phyloP scores from a whole-genome alignment of 2,113 vertebrate genomes.

The Tragulus kanchil region DNA sequence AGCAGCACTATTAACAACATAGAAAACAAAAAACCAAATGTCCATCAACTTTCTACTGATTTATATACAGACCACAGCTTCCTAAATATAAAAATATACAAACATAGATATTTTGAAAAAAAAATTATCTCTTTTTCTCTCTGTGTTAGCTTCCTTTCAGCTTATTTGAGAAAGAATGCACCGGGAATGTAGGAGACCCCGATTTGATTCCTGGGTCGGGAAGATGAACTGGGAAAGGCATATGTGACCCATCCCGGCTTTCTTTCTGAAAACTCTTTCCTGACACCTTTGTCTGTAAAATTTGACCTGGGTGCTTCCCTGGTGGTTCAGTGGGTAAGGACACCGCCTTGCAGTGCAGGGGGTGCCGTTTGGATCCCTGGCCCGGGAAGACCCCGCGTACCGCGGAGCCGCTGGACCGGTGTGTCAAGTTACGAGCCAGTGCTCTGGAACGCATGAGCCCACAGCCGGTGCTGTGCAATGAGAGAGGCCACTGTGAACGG shows the following conservation, averaged over 20 bases:
- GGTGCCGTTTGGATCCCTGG: no score
- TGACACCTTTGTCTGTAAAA: slow-evolving; percentile 43
- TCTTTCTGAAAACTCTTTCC: not conserved
- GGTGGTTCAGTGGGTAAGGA: no score
- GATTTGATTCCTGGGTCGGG: not conserved
- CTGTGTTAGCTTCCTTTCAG: no score
- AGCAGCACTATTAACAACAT: not conserved
- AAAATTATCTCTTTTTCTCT: no score
- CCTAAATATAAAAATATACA: not conserved
- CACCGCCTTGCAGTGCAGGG: no score
- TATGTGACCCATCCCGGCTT: not conserved
- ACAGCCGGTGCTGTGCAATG: no score
- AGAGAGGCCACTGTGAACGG: no score
- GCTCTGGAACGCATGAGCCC: no score
- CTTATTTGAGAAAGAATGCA: not conserved
- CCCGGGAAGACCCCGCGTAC: no score
- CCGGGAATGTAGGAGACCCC: not conserved
- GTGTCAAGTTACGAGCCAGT: no score
- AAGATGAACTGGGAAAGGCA: not conserved
- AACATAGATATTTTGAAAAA: no score
- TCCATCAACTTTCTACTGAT: not conserved
- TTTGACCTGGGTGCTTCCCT: not conserved
- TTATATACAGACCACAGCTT: not conserved
- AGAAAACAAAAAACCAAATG: not conserved
- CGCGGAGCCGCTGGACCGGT: no score